Conservation (phyloP, 2,888 invertebrate species). For the Eumacrocentrus americanus region DNA sequence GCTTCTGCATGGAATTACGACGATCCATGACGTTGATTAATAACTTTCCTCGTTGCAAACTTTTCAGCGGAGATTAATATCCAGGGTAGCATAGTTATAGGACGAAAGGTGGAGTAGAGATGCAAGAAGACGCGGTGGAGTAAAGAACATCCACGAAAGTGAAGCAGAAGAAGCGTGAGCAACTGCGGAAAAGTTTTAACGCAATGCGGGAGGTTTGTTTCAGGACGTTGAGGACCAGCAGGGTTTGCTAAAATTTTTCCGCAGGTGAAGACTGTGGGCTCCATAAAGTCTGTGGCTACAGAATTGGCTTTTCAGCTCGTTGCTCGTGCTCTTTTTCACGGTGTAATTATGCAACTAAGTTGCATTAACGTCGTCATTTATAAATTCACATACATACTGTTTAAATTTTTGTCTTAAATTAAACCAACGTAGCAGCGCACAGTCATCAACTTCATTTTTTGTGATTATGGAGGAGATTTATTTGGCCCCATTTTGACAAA, state of each 20-base stretch:
- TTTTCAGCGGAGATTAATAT: constrained; percentile 52
- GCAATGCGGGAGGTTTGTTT: constrained; percentile 6
- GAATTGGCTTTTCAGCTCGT: not conserved
- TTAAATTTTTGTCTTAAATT: not conserved
- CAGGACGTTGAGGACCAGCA: not conserved
- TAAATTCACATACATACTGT: not conserved
- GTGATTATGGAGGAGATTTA: constrained; percentile 5
- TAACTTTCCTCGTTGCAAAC: constrained; percentile 47
- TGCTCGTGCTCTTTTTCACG: not conserved
- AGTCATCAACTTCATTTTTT: no score
- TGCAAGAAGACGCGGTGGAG: not conserved
- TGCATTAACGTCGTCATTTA: not conserved
- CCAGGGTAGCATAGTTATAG: constrained; percentile 9
- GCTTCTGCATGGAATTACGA: constrained; percentile 41
- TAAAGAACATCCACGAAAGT: not conserved
- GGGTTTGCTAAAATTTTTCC: not conserved
- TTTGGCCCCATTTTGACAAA: constrained; percentile 4
- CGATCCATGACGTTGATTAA: constrained; percentile 51
- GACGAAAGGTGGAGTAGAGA: not conserved
- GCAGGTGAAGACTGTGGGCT: not conserved
- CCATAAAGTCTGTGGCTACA: no score
- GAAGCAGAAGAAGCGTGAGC: constrained; percentile 1
- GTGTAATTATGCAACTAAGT: not conserved
- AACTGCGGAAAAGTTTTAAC: constrained; percentile 15
- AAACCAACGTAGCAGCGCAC: no score